Conservation (phyloP, 2,113 vertebrate genomes). For the Prochilodus magdalenae region DNA sequence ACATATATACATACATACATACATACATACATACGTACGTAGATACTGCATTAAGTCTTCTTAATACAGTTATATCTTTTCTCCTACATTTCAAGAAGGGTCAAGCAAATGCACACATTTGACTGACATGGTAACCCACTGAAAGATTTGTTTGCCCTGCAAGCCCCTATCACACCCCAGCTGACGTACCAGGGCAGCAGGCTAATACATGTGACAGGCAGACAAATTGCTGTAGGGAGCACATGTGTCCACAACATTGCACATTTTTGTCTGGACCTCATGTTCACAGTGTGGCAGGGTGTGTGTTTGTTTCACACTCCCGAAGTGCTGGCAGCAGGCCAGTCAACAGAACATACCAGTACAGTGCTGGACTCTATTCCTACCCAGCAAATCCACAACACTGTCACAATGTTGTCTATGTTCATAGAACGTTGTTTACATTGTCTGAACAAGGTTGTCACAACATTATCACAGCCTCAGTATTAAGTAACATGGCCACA, state of each 20-base stretch:
- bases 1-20: no score
- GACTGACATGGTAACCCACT: not conserved
- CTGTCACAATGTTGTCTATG: no score
- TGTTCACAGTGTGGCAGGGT: slow-evolving; percentile 6
- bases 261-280: not conserved
- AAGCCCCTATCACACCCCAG: not conserved
- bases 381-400: not conserved
- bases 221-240: not conserved
- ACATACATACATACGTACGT: no score
- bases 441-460: no score
- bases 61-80: no score
- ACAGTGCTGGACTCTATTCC: no score
- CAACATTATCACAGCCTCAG: no score
- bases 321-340: not conserved
- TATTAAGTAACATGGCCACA: no score
- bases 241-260: not conserved
- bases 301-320: slow-evolving; percentile 21
- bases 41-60: no score
- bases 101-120: not conserved
- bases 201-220: not conserved
- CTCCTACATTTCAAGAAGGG: no score
- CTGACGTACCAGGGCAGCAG: not conserved
- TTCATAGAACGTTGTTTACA: no score
- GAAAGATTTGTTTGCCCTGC: not conserved
- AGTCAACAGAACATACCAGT: not conserved